Base-by-base conservation (phyloP, 2,797 vertebrate genomes). In the Anabacerthia variegaticeps region DNA sequence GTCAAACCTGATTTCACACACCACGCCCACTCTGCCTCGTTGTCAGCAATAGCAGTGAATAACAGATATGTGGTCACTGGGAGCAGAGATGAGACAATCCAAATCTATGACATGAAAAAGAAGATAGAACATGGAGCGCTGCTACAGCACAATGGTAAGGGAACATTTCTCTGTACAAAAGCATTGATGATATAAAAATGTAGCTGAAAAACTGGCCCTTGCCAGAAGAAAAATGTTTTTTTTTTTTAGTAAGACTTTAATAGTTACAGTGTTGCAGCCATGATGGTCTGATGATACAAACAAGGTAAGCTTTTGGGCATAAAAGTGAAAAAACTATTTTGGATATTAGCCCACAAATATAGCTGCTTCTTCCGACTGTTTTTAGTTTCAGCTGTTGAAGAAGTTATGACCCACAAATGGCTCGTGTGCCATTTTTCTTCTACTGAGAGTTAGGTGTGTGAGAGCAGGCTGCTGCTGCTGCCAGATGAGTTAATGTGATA, bases 81-180 rank as follows among this genome's bases (percentile, higher is more conserved):
- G 36, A 99, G 99, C 98, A 99, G 98, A 97, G 99, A 99, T 97
- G 99, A 99, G 98, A 99, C 99, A 6, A 99, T 99, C 41, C 99
- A 99, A 88, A 98, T 99, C 68, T 99, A 99, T 83, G 98, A 99
- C 87, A 98, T 99, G 99, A 99, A 98, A 96, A 99, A 99, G 95
- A 99, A 97, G 76, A 90, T 85, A 13, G 99, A 99, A 79, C 98
- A 99, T 5, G 99, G 99, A 3, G 98, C 98, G 1, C 69, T 99
- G 90, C 95, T 99, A 69, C 99, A 99, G 69, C 99, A 99, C 80
- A 97, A 98, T 6, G 99, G 99, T 99, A 96, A 98, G 95, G 92
- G 63, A 78, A 7, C 30, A 37, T 59, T 52, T 63, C 24, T 72
- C 71, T 7, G 1, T 63, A 16, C 78, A 85, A 26, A 66, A 74